Base-by-base conservation (phyloP, 2,888 invertebrate species). In the Cyclophora albipunctata region DNA sequence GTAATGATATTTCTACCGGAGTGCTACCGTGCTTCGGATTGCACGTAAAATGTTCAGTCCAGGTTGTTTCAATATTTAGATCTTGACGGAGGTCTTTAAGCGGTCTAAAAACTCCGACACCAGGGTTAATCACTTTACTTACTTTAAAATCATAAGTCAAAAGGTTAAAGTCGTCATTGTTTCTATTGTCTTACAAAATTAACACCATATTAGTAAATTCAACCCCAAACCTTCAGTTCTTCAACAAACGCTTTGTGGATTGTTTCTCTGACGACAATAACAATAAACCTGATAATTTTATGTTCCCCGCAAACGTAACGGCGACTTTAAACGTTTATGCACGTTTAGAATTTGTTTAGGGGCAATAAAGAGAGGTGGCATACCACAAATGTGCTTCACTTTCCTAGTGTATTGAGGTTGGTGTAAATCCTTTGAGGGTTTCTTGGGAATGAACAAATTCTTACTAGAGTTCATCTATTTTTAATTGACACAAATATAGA, bases 271-370 rank as follows among this genome's bases (percentile, higher is more conserved):
- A 69, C 64, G 61, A 68, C 65, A 67, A 63, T 64, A 63, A 72
- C 72, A 72, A 71, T 79, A 78, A 77, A 81, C 67, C 63, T 67
- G 68, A 67, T 72, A 67, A 75, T 78, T 79, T 78, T 75, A 77
- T 67, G 70, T 67, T 62, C 64, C 53, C 62, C 63, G 57, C 63
- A 60, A 66, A 66, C 63, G 62, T 71, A 69, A 70, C 60, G 65
- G 58, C 52, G 65, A 67, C 66, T 64, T 67, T 58, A 60, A 70
- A 63, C 59, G 52, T 57, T 61, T 57, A 55, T 60, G 66, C 63
- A 68, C 67, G 60, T 63, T 69, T 64, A 69, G 63, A 73, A 70
- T 74, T 75, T 69, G 69, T 70, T 70, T 65, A 69, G 53, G 50
- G 60, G 59, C 63, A 60, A 66, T 73, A 70, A 74, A 73, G 55